Conservation (phyloP, 2,113 vertebrate species). For the Elanoides forficatus region DNA sequence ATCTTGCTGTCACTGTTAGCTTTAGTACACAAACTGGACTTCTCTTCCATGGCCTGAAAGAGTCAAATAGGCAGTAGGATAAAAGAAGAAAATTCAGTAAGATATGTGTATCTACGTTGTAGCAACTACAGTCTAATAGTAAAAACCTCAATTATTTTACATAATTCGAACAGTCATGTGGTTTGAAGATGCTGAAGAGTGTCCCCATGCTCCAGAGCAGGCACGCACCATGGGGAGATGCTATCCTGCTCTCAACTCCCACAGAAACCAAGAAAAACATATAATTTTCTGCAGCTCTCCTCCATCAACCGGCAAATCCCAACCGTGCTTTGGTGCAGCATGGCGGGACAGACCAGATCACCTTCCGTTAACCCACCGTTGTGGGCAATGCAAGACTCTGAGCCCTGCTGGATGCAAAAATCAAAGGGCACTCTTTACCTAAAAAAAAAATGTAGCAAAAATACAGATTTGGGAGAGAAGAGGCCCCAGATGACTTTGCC, state of each 20-base stretch:
- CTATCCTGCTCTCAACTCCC: background rate
- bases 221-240: background rate
- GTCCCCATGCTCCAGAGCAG: background rate
- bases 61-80: background rate
- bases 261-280: background rate
- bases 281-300: background rate
- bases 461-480: background rate
- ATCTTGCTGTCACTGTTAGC: background rate
- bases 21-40: background rate
- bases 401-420: no score
- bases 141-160: background rate
- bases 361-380: fast-evolving
- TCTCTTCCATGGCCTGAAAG: background rate
- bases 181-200: background rate
- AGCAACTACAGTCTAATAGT: background rate
- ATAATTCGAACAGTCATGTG: background rate
- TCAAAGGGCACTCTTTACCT: background rate
- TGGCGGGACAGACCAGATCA: background rate
- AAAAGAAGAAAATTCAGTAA: background rate
- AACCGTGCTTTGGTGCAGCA: fast-evolving
- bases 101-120: fast-evolving
- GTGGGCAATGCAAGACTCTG: background rate
- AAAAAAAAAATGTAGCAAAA: background rate
- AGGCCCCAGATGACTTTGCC: background rate
- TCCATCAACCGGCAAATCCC: background rate